Conservation (phyloP, 1,140 invertebrate species). For the Alviniconcha marisindica region DNA sequence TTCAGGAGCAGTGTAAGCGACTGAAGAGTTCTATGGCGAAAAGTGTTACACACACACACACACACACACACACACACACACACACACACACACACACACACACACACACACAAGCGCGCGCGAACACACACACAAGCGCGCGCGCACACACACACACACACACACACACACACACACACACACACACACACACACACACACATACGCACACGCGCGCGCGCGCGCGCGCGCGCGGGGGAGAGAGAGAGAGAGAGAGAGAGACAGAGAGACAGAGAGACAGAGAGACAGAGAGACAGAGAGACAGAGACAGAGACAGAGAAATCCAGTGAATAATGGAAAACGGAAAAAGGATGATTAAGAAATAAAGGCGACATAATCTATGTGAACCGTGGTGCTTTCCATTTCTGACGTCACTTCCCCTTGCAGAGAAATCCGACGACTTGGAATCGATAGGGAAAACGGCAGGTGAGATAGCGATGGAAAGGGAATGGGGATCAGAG, state of each 20-base stretch:
- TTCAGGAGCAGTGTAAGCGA: too few species aligned
- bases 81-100: neutral
- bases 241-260: conserved; percentile 25
- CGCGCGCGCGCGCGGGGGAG: neutral
- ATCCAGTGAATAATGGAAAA: neutral
- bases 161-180: conserved; percentile 20
- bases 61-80: too few species aligned
- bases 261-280: conserved; percentile 27
- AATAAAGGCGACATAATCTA: too few species aligned
- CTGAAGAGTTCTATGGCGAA: too few species aligned
- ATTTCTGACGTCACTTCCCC: too few species aligned
- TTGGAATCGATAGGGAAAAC: too few species aligned
- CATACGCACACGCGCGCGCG: neutral
- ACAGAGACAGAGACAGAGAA: conserved; percentile 24
- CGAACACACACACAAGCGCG: too few species aligned
- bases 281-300: conserved; percentile 28
- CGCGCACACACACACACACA: neutral
- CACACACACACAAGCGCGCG: neutral
- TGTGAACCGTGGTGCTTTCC: too few species aligned
- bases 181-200: neutral
- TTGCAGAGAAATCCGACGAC: too few species aligned
- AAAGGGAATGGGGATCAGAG: too few species aligned
- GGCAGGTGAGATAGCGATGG: too few species aligned
- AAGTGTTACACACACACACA: too few species aligned
- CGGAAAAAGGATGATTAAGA: neutral